phyloP scores from a whole-genome alignment of 2,888 invertebrate genomes.

The Brenthis hecate region DNA sequence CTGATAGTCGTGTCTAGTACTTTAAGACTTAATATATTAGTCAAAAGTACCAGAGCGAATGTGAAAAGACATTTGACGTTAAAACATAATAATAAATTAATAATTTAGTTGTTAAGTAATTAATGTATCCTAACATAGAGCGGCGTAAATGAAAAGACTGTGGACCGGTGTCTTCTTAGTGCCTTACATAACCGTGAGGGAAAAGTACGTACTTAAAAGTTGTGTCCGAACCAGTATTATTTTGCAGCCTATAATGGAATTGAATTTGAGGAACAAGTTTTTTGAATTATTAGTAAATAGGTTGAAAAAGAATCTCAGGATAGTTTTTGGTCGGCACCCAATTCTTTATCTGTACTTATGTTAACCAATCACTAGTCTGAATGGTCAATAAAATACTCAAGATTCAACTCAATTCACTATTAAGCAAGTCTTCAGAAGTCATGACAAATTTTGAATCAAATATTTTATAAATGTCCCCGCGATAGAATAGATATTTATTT shows the following conservation, averaged over 20 bases:
- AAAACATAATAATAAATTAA: conserved; percentile 72
- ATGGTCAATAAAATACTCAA: conserved; percentile 41
- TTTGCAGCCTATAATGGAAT: conserved; percentile 39
- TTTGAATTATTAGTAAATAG: conserved; percentile 28
- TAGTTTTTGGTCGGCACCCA: conserved; percentile 32
- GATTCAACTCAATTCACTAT: conserved; percentile 23
- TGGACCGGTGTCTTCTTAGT: conserved; percentile 62
- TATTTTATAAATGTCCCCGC: conserved; percentile 3
- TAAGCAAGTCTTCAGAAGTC: conserved; percentile 17
- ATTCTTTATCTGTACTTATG: conserved; percentile 50
- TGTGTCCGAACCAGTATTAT: conserved; percentile 62
- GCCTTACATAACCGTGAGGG: conserved; percentile 52
- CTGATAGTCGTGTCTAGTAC: conserved; percentile 61
- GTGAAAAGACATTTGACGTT: conserved; percentile 47
- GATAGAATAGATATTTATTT: conserved; percentile 12
- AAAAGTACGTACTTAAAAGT: conserved; percentile 57
- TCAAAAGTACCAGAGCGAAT: conserved; percentile 30
- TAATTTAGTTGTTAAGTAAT: conserved; percentile 67
- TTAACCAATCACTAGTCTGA: conserved; percentile 51
- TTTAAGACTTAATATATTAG: conserved; percentile 43
- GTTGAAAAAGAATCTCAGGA: conserved; percentile 33
- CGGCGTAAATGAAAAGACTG: conserved; percentile 58
- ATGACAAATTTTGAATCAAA: conserved; percentile 7
- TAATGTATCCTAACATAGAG: conserved; percentile 68
- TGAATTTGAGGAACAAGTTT: conserved; percentile 19